Percentiles rank a stretch among this genome's conserved stretches.
phyloP scores from a whole-genome alignment of 2,113 vertebrate genomes.

The Marmota monax region DNA sequence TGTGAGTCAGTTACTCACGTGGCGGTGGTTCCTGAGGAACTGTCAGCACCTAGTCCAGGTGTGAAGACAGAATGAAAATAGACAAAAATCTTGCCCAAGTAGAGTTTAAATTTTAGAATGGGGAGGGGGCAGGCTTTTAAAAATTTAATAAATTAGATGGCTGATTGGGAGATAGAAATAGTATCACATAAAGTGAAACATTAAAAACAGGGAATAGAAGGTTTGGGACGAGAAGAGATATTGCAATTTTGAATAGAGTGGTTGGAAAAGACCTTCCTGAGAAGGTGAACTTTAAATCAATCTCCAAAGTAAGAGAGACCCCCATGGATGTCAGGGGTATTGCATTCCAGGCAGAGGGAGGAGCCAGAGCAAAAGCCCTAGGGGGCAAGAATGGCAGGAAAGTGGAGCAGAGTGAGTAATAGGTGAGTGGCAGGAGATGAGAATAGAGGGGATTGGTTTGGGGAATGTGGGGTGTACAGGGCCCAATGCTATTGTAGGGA shows the following conservation, averaged over 20 bases:
- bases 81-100: neutral
- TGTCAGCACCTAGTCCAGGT: neutral
- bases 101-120: neutral
- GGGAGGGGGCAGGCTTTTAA: neutral
- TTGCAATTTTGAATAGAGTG: neutral
- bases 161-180: neutral
- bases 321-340: rapidly evolving
- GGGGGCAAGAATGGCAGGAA: neutral
- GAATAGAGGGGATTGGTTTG: neutral
- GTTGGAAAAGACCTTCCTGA: neutral
- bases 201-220: neutral
- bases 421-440: no score
- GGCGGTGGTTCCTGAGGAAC: neutral
- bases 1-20: neutral
- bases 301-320: neutral
- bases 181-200: neutral
- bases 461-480: neutral
- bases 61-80: neutral
- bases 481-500: neutral
- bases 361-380: neutral
- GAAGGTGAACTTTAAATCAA: neutral
- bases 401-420: neutral
- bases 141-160: neutral
- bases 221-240: neutral
- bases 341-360: neutral